Evolutionary conservation across 2,888 invertebrate genomes (phyloP).

Genomic region (Luperina nickerlii): DNA sequence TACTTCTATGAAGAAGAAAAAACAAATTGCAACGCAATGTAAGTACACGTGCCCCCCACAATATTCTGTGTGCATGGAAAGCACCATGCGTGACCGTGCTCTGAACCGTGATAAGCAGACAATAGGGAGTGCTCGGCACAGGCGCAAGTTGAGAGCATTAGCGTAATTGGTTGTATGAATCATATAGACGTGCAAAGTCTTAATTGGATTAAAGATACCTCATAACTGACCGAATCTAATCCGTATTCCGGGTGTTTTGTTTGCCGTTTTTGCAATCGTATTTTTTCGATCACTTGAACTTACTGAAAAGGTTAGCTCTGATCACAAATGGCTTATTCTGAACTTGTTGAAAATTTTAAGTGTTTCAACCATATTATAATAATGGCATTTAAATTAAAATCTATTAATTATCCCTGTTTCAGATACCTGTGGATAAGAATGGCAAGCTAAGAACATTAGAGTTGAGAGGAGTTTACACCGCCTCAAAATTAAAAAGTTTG

Average conservation of each 20-base stretch:
- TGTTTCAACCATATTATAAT: neutral
- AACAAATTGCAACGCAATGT: conserved; percentile 57
- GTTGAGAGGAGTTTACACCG: conserved; percentile 81
- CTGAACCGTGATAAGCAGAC: conserved; percentile 83
- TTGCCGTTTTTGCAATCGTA: conserved; percentile 12
- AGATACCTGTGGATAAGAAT: conserved; percentile 88
- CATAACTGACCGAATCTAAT: conserved; percentile 31
- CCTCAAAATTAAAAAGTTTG: conserved; percentile 79
- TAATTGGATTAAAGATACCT: conserved; percentile 53
- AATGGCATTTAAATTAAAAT: conserved; percentile 44
- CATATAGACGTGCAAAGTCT: conserved; percentile 32
- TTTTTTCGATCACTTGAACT: neutral
- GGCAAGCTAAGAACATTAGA: conserved; percentile 84
- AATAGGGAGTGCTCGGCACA: conserved; percentile 67
- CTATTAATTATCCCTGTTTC: conserved; percentile 73
- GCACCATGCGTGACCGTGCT: conserved; percentile 84
- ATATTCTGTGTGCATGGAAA: conserved; percentile 72
- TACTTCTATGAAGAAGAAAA: conserved; percentile 50
- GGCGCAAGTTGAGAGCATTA: conserved; percentile 57
- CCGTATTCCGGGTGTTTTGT: conserved; percentile 34
- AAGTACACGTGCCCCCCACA: conserved; percentile 56
- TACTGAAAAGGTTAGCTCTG: conserved; percentile 11
- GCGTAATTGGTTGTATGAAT: conserved; percentile 50
- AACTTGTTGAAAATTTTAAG: neutral
- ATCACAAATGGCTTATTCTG: neutral